These are phyloP conservation scores for Nymphalis c-album DNA, from an alignment of 2,888 invertebrate genomes.

Conservation along the genomic window DNA sequence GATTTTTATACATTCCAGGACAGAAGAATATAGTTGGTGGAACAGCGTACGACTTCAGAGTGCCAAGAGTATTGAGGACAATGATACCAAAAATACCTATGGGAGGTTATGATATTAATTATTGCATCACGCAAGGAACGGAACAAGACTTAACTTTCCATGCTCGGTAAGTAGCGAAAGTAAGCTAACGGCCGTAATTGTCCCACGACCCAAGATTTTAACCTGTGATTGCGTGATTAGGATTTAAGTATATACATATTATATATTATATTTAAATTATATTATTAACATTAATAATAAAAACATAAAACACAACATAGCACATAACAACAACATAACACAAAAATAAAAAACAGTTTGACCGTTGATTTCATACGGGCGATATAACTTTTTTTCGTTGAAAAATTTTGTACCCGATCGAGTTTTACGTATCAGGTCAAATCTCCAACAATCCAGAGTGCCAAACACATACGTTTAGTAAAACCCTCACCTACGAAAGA, in stretches of 20 bases:
- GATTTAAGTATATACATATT: not conserved
- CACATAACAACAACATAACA: too few species aligned
- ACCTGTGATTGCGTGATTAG: not conserved
- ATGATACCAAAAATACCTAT: conserved; percentile 85
- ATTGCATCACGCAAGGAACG: conserved; percentile 85
- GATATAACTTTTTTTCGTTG: too few species aligned
- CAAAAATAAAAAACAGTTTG: too few species aligned
- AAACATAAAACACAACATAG: too few species aligned
- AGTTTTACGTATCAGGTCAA: too few species aligned
- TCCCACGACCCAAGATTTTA: conserved; percentile 13
- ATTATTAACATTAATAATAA: too few species aligned
- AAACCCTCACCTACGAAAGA: too few species aligned
- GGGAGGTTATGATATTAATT: conserved; percentile 92
- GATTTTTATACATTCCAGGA: conserved; percentile 67
- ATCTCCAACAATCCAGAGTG: too few species aligned
- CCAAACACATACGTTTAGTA: too few species aligned
- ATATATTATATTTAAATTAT: not conserved
- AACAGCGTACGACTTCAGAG: conserved; percentile 87
- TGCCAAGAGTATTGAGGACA: conserved; percentile 83
- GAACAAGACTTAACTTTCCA: conserved; percentile 82
- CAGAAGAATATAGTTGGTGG: conserved; percentile 86
- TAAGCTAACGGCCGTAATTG: not conserved
- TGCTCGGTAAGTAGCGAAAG: conserved; percentile 73
- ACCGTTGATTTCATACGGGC: too few species aligned
- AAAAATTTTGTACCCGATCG: too few species aligned